phyloP scores from a whole-genome alignment of 2,797 vertebrate genomes.

The Amphiprion clarkii region DNA sequence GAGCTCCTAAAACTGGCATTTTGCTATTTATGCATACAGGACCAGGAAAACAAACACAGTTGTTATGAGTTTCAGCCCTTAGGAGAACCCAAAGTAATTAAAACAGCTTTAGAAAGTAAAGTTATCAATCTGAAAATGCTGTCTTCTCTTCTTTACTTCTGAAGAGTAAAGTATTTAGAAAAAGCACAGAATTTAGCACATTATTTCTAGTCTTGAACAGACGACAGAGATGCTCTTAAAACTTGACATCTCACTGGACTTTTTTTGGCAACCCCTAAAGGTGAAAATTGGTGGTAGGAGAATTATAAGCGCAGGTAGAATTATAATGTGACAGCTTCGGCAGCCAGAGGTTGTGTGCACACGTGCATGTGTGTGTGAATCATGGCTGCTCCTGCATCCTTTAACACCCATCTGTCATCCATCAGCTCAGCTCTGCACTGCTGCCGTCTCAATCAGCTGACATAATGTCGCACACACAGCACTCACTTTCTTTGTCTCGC shows the following conservation, averaged over 20 bases:
- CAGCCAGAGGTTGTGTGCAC: slow-evolving; percentile 37
- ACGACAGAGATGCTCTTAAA: slow-evolving; percentile 32
- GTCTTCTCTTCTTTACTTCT: background rate
- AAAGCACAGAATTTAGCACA: background rate
- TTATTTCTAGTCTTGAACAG: slow-evolving; percentile 18
- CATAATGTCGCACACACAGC: slow-evolving; percentile 60
- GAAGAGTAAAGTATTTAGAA: slow-evolving; percentile 14
- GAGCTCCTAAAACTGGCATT: slow-evolving; percentile 26
- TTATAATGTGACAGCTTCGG: slow-evolving; percentile 59
- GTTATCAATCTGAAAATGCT: slow-evolving; percentile 9
- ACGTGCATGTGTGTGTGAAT: slow-evolving; percentile 28
- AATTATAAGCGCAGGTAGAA: slow-evolving; percentile 52
- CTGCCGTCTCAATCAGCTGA: slow-evolving; percentile 70
- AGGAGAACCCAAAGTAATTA: slow-evolving; percentile 1
- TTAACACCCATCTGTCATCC: slow-evolving; percentile 75
- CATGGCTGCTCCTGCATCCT: slow-evolving; percentile 69
- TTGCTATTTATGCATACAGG: background rate
- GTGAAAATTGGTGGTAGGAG: slow-evolving; percentile 62
- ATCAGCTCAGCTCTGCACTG: slow-evolving; percentile 59
- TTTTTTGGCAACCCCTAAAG: slow-evolving; percentile 60
- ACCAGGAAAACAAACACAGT: slow-evolving; percentile 29
- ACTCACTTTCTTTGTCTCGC: slow-evolving; percentile 43
- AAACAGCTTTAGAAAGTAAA: slow-evolving; percentile 12
- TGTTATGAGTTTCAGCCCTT: slow-evolving; percentile 18
- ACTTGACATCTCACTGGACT: slow-evolving; percentile 42